Evolutionary conservation across 2,888 invertebrate species (phyloP).

Genomic region (Chrysotoxum bicinctum): DNA sequence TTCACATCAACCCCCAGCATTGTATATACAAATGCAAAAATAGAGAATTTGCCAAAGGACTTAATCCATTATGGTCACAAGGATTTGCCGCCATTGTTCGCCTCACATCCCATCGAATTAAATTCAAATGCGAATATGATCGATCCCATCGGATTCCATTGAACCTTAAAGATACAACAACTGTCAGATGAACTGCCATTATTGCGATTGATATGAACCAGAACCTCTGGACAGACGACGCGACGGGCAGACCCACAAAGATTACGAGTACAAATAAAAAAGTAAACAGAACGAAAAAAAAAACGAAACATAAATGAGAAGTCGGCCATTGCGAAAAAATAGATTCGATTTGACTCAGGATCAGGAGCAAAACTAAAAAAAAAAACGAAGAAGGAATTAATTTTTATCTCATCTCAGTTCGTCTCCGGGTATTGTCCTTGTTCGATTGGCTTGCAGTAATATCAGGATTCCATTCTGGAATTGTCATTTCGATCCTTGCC

Average conservation of each 20-base stretch:
- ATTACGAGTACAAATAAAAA: slow-evolving; percentile 9
- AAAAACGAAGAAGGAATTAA: slow-evolving; percentile 49
- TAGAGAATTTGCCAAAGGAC: slow-evolving; percentile 53
- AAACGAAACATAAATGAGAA: slow-evolving; percentile 6
- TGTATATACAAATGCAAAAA: not conserved
- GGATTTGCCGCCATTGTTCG: slow-evolving; percentile 60
- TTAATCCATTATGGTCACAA: slow-evolving; percentile 66
- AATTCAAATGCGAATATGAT: slow-evolving; percentile 61
- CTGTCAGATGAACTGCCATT: slow-evolving; percentile 67
- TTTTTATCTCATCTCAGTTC: slow-evolving; percentile 59
- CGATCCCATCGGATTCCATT: slow-evolving; percentile 61
- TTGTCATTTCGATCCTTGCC: slow-evolving; percentile 66
- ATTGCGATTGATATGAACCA: slow-evolving; percentile 47
- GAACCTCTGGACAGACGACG: slow-evolving; percentile 33
- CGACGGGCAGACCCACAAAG: slow-evolving; percentile 6
- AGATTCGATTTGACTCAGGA: slow-evolving; percentile 2
- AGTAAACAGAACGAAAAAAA: not conserved
- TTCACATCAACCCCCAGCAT: slow-evolving; percentile 12
- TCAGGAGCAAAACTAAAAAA: slow-evolving; percentile 5
- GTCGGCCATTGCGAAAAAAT: slow-evolving; percentile 4
- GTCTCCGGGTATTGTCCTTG: slow-evolving; percentile 49
- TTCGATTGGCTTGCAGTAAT: slow-evolving; percentile 66
- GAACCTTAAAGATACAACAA: slow-evolving; percentile 69
- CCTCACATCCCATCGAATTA: slow-evolving; percentile 36
- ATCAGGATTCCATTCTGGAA: slow-evolving; percentile 65